These are phyloP conservation scores for Mallotus villosus DNA, from an alignment of 2,797 vertebrate species.

Conservation along the genomic window DNA sequence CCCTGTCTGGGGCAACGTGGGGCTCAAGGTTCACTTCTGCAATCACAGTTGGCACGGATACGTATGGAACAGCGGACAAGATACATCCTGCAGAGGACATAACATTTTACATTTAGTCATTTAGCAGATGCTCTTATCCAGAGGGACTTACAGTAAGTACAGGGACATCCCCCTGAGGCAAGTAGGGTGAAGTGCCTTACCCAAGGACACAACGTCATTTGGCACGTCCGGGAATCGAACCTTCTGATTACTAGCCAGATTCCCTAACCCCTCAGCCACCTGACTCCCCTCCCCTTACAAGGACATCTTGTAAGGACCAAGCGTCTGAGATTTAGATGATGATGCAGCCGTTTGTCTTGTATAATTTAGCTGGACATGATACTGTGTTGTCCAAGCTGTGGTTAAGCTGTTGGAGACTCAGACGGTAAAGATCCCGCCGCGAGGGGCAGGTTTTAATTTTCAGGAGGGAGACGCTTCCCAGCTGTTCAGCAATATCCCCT, in stretches of 20 bases:
- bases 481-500: constrained; percentile 19
- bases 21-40: not conserved
- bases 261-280: no score
- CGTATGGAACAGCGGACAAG: not conserved
- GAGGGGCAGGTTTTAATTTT: constrained; percentile 16
- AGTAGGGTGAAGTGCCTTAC: no score
- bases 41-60: constrained; percentile 43
- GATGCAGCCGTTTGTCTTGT: constrained; percentile 13
- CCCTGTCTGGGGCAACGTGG: not conserved
- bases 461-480: constrained; percentile 9
- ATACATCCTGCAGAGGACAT: not conserved
- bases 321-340: not conserved
- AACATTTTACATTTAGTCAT: no score
- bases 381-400: not conserved
- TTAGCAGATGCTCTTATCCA: no score
- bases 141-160: no score
- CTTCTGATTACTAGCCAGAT: no score
- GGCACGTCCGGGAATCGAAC: no score
- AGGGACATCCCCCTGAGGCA: no score
- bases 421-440: not conserved
- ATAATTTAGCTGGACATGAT: constrained; percentile 11
- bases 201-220: no score
- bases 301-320: constrained; percentile 13
- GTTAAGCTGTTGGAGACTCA: constrained; percentile 5
- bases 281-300: no score